Conservation (phyloP, 2,888 invertebrate genomes). For the Aleiodes leptofemur region DNA sequence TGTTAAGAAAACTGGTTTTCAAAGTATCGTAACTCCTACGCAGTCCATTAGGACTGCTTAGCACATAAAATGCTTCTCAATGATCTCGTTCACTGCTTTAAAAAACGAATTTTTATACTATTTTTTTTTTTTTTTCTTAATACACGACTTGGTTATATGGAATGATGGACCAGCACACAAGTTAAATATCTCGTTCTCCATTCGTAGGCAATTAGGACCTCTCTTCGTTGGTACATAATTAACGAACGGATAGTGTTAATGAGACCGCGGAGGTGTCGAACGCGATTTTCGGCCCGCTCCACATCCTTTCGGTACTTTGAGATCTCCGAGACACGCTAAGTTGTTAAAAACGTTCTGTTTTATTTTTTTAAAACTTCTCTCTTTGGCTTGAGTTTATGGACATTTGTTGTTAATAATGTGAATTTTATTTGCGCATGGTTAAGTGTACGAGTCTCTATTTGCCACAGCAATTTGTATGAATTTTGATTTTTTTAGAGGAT, state of each 20-base stretch:
- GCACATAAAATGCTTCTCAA: slow-evolving; percentile 61
- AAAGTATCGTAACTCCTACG: slow-evolving; percentile 21
- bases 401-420: too few species aligned
- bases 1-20: slow-evolving; percentile 32
- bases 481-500: too few species aligned
- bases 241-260: slow-evolving; percentile 71
- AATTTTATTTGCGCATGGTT: too few species aligned
- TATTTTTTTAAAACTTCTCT: neutral
- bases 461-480: too few species aligned
- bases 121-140: slow-evolving; percentile 17
- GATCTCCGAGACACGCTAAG: slow-evolving; percentile 41
- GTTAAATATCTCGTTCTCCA: slow-evolving; percentile 49
- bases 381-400: neutral
- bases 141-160: slow-evolving; percentile 18
- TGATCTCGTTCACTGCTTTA: slow-evolving; percentile 65
- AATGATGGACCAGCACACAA: slow-evolving; percentile 38
- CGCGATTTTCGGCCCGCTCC: slow-evolving; percentile 57
- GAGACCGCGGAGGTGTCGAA: slow-evolving; percentile 69
- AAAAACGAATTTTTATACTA: slow-evolving; percentile 43
- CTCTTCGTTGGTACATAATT: slow-evolving; percentile 68
- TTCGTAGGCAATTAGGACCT: slow-evolving; percentile 69
- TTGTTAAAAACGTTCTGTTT: neutral
- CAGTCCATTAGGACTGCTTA: slow-evolving; percentile 68
- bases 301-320: slow-evolving; percentile 47
- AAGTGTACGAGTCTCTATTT: too few species aligned